Evolutionary conservation across 2,113 vertebrate genomes (phyloP).

Genomic region (Crypturellus undulatus): DNA sequence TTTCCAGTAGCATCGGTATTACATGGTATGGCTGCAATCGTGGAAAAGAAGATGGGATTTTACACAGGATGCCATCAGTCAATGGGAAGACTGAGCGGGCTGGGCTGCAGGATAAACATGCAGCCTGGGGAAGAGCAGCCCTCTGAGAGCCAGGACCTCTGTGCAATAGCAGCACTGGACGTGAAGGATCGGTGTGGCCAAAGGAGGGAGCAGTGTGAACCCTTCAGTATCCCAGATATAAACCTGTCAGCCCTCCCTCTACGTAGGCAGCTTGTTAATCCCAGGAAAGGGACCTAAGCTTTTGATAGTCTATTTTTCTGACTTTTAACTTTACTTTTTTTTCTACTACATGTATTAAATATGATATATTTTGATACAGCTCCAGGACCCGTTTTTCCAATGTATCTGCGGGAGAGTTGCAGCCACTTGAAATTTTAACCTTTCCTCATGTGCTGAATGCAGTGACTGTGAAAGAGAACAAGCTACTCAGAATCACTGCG

Average conservation of each 20-base stretch:
- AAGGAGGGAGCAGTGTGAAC: not conserved
- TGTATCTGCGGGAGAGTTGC: not conserved
- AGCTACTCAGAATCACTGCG: not conserved
- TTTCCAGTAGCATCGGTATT: not conserved
- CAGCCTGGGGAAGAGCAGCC: not conserved
- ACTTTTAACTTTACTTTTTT: not conserved
- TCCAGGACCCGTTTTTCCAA: not conserved
- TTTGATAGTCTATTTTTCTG: not conserved
- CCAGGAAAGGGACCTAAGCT: not conserved
- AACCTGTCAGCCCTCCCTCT: not conserved
- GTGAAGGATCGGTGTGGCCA: not conserved
- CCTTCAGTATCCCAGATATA: not conserved
- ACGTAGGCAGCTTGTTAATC: not conserved
- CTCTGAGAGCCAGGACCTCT: not conserved
- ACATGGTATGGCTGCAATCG: not conserved
- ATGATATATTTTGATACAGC: not conserved
- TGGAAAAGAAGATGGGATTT: not conserved
- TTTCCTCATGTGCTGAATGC: not conserved
- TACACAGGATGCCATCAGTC: not conserved
- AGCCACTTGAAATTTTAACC: conserved; percentile 5
- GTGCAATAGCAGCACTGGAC: not conserved
- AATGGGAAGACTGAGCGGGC: not conserved
- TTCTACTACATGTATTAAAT: not conserved
- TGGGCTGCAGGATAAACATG: not conserved
- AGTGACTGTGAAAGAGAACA: not conserved